Evolutionary conservation across 2,888 invertebrate genomes (phyloP).

Genomic region (Osedax frankpressi): DNA sequence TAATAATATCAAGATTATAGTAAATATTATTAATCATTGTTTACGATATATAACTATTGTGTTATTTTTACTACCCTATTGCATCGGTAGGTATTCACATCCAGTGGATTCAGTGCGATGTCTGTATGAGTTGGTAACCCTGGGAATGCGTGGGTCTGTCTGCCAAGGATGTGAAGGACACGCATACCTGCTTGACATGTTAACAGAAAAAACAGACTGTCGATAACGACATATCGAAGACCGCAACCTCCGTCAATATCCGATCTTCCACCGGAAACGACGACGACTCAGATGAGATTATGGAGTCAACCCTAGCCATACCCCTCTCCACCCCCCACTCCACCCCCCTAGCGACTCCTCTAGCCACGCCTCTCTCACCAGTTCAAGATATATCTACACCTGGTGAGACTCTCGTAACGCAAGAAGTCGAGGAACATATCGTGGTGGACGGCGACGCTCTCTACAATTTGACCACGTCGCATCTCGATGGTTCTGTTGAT

Average conservation of each 20-base stretch:
- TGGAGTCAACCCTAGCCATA: conserved; percentile 45
- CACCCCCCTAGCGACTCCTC: too few relatives aligned
- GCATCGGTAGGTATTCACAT: conserved; percentile 67
- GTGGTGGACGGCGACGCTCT: too few relatives aligned
- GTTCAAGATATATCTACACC: too few relatives aligned
- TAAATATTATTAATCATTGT: too few relatives aligned
- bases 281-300: conserved; percentile 16
- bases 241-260: neutral
- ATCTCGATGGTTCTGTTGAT: too few relatives aligned
- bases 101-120: conserved; percentile 95
- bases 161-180: conserved; percentile 69
- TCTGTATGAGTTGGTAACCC: conserved; percentile 93
- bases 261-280: neutral
- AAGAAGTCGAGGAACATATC: too few relatives aligned
- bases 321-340: conserved; percentile 53
- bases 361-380: too few relatives aligned
- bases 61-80: too few relatives aligned
- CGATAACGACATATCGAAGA: neutral
- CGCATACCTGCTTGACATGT: conserved; percentile 58
- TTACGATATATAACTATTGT: too few relatives aligned
- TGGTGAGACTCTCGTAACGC: too few relatives aligned
- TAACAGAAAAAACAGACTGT: neutral
- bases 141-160: conserved; percentile 82
- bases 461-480: too few relatives aligned
- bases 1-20: too few relatives aligned